A percentile compares a stretch with the other conserved stretches of the same genome.
Conservation (phyloP, 2,113 vertebrate genomes). For the Chloroceryle aenea region DNA sequence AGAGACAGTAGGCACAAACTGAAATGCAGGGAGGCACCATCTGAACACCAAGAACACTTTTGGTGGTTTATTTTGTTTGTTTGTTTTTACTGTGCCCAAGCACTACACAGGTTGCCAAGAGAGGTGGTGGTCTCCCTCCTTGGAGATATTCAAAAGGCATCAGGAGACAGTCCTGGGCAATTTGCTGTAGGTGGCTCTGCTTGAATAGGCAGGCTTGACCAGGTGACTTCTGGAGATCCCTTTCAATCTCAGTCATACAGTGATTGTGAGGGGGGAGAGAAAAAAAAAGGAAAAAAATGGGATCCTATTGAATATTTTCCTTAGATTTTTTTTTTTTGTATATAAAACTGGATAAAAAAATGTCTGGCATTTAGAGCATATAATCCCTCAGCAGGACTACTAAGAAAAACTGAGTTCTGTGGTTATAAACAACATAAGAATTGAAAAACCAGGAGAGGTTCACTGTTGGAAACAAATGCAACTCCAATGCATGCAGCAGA, state of each 20-base stretch:
- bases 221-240: background rate
- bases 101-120: background rate
- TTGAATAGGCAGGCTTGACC: background rate
- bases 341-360: background rate
- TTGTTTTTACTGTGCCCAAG: background rate
- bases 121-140: background rate
- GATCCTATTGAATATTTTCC: background rate
- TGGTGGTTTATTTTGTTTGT: no score
- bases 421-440: background rate
- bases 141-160: background rate
- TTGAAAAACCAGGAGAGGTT: background rate
- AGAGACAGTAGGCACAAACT: background rate
- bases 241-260: background rate
- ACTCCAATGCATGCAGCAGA: background rate
- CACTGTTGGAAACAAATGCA: background rate
- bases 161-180: background rate
- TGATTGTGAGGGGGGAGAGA: background rate
- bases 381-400: background rate
- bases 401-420: background rate
- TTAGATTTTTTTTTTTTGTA: background rate
- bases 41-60: background rate
- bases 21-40: rapidly evolving
- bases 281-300: background rate
- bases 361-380: background rate
- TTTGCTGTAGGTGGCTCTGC: background rate